Evolutionary conservation across 2,113 vertebrate species (phyloP), one percentile per base, ranked within the genome.

Genomic region (Xiphias gladius): DNA sequence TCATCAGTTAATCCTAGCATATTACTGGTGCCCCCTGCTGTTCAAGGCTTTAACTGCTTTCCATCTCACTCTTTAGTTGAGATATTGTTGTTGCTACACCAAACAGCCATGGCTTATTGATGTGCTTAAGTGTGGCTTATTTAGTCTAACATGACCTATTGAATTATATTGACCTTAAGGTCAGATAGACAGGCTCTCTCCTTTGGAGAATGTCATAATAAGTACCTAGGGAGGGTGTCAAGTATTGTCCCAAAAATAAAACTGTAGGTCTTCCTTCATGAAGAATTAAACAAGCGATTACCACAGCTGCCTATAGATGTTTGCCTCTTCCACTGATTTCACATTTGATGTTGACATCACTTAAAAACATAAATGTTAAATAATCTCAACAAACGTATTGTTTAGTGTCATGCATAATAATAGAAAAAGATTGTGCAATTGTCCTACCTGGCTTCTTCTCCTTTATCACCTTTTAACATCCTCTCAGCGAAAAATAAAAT

Each of bases 1-100:
- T 46, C 6, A 85, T 57, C 61, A 19, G 50, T 52, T 39, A 28
- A 55, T 82, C 79, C 82, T 59, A 58, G 80, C 64, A 88, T 86
- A 78, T 88, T 88, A 76, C 89, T 93, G 85, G 90, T 90, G 92
- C 94, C 95, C 93, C 87, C 95, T 96, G 89, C 92, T 95, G 95
- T 91, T 90, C 57, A 85, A 61, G 85, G 20, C 14, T 39, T 55
- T 66, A 69, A 84, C 62, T 88, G 30, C 81, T 5, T 24, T 39
- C 9, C 61, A 5, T n/a, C 22, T 46, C 8, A 46, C 11, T 37
- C 54, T 35, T 37, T 13, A 24, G 24, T 35, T 50, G 24, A 57
- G 19, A 59, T 37, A 52, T n/a, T 63, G 20, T 30, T 65, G 22
- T 26, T 73, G 32, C 55, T 37, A 7, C 22, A 43, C 17, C 65